A percentile compares a stretch with the other conserved stretches of the same genome.
phyloP scores from a whole-genome alignment of 2,797 vertebrate species.

The Tolypeutes matacus region DNA sequence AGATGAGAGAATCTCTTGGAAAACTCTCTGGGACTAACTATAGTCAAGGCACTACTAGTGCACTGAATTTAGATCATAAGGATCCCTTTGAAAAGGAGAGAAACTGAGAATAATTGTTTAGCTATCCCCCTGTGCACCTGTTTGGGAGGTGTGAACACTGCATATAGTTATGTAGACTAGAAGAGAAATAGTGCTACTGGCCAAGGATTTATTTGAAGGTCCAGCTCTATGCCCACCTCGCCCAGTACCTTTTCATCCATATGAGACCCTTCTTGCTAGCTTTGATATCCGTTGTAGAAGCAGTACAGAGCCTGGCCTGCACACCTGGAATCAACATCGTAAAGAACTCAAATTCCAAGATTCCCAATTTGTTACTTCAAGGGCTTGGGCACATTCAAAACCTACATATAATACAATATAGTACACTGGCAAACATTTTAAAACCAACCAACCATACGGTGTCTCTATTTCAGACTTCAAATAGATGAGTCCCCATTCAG shows the following conservation, averaged over 20 bases:
- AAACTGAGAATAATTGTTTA: not conserved
- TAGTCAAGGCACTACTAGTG: not conserved
- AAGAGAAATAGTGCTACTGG: not conserved
- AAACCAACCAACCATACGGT: not conserved
- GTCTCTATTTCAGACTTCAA: not conserved
- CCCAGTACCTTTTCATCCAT: not conserved
- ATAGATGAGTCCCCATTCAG: not conserved
- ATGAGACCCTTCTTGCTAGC: conserved; percentile 35
- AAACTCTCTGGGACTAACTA: not conserved
- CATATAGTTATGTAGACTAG: not conserved
- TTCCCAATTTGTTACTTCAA: not conserved
- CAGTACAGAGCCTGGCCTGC: not conserved
- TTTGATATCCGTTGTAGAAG: not conserved
- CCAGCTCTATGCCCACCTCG: conserved; percentile 54
- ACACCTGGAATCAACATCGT: conserved; percentile 35
- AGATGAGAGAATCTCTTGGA: not conserved
- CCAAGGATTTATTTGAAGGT: conserved; percentile 5
- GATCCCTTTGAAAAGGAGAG: not conserved
- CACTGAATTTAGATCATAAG: not conserved
- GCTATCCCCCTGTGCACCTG: not conserved
- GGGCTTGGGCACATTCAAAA: no score
- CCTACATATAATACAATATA: no score
- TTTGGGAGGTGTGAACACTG: not conserved
- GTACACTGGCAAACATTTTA: not conserved
- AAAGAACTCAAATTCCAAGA: not conserved